Percentiles rank a stretch among this genome's conserved stretches.
phyloP scores from a whole-genome alignment of 2,113 vertebrate genomes.

The Cinclus mexicanus region DNA sequence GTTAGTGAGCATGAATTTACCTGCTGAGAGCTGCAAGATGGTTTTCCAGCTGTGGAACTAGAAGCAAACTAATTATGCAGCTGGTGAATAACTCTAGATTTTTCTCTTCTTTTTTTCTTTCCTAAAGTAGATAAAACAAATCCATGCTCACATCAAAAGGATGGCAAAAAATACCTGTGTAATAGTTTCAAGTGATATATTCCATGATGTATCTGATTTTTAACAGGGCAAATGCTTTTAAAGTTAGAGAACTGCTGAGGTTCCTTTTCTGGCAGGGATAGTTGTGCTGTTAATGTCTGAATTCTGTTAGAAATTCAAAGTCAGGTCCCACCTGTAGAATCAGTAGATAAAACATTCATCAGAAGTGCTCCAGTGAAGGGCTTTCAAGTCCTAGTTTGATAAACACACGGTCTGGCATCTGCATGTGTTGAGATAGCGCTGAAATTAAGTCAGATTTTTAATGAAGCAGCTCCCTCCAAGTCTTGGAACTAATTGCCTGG shows the following conservation, averaged over 20 bases:
- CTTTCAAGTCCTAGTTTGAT: slow-evolving; percentile 8
- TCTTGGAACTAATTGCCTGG: background rate
- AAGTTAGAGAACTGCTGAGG: background rate
- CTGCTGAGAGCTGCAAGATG: background rate
- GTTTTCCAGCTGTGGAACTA: background rate
- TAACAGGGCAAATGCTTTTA: background rate
- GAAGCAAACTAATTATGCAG: background rate
- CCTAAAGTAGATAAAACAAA: background rate
- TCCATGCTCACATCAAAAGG: background rate
- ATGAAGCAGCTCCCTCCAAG: background rate
- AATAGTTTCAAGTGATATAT: background rate
- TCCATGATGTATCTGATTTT: background rate
- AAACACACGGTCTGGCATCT: background rate
- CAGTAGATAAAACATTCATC: slow-evolving; percentile 3
- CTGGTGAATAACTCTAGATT: background rate
- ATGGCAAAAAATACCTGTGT: background rate
- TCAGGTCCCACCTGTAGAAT: background rate
- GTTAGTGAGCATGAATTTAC: rapidly evolving
- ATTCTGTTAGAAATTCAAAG: background rate
- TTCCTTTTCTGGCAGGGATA: background rate
- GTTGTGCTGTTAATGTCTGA: background rate
- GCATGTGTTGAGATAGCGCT: background rate
- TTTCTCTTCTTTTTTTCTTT: background rate
- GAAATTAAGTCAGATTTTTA: slow-evolving; percentile 38
- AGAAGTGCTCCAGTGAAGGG: slow-evolving; percentile 2